A percentile compares a stretch with the other conserved stretches of the same genome.
phyloP scores from a whole-genome alignment of 2,113 vertebrate species.

The Butorides virescens region DNA sequence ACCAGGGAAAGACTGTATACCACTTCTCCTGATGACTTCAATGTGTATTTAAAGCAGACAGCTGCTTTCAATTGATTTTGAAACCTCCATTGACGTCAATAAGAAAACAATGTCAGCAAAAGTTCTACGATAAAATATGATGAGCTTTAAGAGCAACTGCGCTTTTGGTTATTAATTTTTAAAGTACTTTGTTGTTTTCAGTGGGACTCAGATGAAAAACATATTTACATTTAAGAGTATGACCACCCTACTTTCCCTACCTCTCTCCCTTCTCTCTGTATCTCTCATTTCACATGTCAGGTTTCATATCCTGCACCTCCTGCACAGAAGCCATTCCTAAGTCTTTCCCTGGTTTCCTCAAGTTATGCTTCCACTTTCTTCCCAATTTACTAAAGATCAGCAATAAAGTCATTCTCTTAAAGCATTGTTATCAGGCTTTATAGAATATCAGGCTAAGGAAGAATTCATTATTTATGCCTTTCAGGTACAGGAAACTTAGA shows the following conservation, averaged over 20 bases:
- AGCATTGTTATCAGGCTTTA: neutral
- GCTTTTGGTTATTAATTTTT: neutral
- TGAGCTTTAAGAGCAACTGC: neutral
- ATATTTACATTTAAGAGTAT: neutral
- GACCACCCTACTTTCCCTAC: neutral
- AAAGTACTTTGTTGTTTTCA: neutral
- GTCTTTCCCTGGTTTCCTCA: neutral
- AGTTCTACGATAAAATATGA: neutral
- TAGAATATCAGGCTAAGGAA: neutral
- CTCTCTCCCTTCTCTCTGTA: neutral
- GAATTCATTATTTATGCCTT: neutral
- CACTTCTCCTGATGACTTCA: neutral
- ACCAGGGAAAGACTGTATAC: neutral
- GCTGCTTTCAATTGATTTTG: slow-evolving; percentile 17
- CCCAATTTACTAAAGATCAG: neutral
- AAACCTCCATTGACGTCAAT: neutral
- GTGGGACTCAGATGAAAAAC: neutral
- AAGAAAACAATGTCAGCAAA: slow-evolving; percentile 11
- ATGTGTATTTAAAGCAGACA: neutral
- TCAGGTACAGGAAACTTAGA: neutral
- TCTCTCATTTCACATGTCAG: neutral
- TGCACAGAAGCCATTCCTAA: neutral
- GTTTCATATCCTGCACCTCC: neutral
- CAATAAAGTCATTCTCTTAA: neutral
- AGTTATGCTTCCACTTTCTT: neutral